phyloP scores from a whole-genome alignment of 2,113 vertebrate species.

The Candoia aspera region DNA sequence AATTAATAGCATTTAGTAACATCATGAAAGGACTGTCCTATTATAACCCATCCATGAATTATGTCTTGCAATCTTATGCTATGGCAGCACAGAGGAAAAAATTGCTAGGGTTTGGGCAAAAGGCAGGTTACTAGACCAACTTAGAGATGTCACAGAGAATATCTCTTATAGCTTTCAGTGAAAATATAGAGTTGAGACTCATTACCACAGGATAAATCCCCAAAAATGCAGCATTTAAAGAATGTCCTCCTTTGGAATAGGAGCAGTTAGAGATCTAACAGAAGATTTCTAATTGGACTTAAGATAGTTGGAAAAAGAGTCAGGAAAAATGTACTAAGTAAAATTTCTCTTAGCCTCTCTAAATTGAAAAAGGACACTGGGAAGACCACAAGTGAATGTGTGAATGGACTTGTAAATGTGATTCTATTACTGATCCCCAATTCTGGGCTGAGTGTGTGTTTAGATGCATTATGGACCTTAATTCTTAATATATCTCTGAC shows the following conservation, averaged over 20 bases:
- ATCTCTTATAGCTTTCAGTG: not conserved
- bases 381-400: not conserved
- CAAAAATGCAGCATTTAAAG: not conserved
- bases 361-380: not conserved
- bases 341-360: not conserved
- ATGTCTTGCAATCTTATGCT: not conserved
- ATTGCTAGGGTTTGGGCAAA: not conserved
- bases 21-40: not conserved
- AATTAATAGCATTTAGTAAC: not conserved
- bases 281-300: not conserved
- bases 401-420: not conserved
- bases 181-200: not conserved
- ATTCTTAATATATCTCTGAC: not conserved
- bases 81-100: not conserved
- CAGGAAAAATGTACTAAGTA: not conserved
- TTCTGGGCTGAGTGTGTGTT: not conserved
- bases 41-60: not conserved
- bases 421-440: not conserved
- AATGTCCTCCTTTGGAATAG: not conserved
- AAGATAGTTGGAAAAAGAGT: not conserved
- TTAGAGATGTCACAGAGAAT: not conserved
- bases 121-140: not conserved
- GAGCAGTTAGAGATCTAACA: not conserved
- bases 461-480: not conserved
- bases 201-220: not conserved